These are phyloP conservation scores for Labeo catla DNA, from an alignment of 2,113 vertebrate species.

Conservation along the genomic window DNA sequence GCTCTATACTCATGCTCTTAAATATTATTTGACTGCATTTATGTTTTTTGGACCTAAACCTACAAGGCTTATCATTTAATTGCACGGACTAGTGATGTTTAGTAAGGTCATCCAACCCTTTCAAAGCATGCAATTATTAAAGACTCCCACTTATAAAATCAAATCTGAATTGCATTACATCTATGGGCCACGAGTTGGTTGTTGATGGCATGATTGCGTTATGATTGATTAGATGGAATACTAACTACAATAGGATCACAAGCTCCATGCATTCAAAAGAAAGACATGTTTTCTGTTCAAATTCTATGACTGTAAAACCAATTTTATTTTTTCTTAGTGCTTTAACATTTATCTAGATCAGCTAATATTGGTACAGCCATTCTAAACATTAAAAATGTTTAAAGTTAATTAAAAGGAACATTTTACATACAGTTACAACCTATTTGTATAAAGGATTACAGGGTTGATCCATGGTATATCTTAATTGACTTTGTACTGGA, in stretches of 20 bases:
- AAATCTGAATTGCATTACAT: neutral
- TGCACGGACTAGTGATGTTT: neutral
- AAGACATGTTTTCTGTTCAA: neutral
- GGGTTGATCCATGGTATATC: neutral
- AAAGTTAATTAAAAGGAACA: neutral
- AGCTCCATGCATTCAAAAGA: neutral
- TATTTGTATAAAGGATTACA: neutral
- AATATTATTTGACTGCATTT: neutral
- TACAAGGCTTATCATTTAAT: neutral
- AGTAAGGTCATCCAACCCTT: neutral
- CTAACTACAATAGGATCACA: neutral
- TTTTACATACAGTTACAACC: neutral
- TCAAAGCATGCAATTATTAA: neutral
- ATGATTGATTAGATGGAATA: neutral
- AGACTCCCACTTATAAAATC: neutral
- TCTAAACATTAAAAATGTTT: neutral
- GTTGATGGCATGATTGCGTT: neutral
- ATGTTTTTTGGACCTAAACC: neutral
- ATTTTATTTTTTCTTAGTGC: neutral
- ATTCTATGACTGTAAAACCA: neutral
- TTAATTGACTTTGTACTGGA: neutral
- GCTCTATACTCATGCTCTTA: neutral
- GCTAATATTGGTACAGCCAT: neutral
- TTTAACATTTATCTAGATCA: neutral
- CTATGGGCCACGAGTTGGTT: neutral